phyloP scores from a whole-genome alignment of 1,140 invertebrate genomes.

The Argopecten irradians region DNA sequence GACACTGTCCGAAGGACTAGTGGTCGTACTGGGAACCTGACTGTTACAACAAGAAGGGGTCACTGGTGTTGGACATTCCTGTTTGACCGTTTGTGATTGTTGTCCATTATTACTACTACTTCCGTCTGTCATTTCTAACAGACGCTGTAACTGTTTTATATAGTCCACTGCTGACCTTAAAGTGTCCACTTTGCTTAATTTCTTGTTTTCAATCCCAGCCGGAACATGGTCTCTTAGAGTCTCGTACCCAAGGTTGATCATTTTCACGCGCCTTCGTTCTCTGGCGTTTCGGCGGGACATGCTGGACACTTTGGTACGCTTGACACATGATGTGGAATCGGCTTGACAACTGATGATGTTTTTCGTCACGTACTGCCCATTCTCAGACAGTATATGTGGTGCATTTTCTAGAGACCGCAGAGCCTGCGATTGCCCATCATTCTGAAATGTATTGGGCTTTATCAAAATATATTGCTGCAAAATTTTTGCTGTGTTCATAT shows the following conservation, averaged over 20 bases:
- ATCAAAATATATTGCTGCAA: slow-evolving; percentile 49
- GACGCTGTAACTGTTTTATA: slow-evolving; percentile 87
- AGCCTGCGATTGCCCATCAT: slow-evolving; percentile 39
- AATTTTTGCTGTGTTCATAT: slow-evolving; percentile 47
- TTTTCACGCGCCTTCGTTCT: slow-evolving; percentile 93
- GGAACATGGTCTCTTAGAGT: slow-evolving; percentile 63
- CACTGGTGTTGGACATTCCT: not conserved
- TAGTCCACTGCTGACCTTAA: slow-evolving; percentile 94
- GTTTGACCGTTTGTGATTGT: not conserved
- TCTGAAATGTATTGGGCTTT: slow-evolving; percentile 40
- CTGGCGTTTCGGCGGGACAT: slow-evolving; percentile 87
- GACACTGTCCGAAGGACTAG: not conserved
- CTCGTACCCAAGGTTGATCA: slow-evolving; percentile 85
- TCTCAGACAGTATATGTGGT: slow-evolving; percentile 27
- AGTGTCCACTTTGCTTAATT: slow-evolving; percentile 89
- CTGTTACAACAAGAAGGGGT: not conserved
- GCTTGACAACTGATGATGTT: slow-evolving; percentile 20
- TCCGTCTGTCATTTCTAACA: slow-evolving; percentile 80
- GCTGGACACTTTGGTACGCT: slow-evolving; percentile 28
- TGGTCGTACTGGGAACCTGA: slow-evolving; percentile 8
- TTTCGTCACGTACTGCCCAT: slow-evolving; percentile 24
- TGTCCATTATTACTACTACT: not conserved
- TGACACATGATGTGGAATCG: slow-evolving; percentile 24
- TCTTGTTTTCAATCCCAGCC: slow-evolving; percentile 77
- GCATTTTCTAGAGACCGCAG: slow-evolving; percentile 49